Evolutionary conservation across 2,888 invertebrate species (phyloP).

Genomic region (Monochamus alternatus): DNA sequence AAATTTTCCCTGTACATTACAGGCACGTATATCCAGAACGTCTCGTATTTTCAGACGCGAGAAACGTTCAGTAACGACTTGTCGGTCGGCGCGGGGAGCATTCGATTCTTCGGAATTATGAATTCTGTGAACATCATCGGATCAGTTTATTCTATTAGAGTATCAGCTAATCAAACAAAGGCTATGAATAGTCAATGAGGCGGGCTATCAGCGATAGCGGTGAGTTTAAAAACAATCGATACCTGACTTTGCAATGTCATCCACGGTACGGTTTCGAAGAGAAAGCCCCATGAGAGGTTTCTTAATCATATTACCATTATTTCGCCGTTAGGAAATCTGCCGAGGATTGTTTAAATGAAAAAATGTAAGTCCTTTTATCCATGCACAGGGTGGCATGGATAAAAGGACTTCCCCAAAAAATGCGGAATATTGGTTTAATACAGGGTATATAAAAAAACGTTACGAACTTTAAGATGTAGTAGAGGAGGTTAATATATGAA

Average conservation of each 20-base stretch:
- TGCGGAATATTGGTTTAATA: too few relatives aligned
- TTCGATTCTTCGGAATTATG: conserved; percentile 50
- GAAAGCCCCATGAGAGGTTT: conserved; percentile 32
- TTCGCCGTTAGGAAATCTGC: not conserved
- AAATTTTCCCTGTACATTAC: too few relatives aligned
- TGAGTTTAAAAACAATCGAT: conserved; percentile 60
- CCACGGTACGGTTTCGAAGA: conserved; percentile 50
- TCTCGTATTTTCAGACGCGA: too few relatives aligned
- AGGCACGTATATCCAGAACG: too few relatives aligned
- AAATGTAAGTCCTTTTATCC: not conserved
- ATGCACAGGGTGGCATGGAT: too few relatives aligned
- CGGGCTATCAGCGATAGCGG: conserved; percentile 59
- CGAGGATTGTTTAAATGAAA: not conserved
- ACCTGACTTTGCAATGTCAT: conserved; percentile 58
- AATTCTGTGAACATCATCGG: conserved; percentile 53
- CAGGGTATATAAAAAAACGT: too few relatives aligned
- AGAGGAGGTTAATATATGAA: too few relatives aligned
- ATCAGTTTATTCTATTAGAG: conserved; percentile 63
- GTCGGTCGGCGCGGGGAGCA: not conserved
- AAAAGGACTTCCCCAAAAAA: too few relatives aligned
- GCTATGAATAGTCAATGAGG: conserved; percentile 65
- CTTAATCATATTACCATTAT: conserved; percentile 28
- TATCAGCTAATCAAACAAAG: conserved; percentile 63
- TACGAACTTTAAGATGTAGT: too few relatives aligned
- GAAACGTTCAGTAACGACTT: not conserved